Percentiles rank a stretch among this genome's conserved stretches.
Evolutionary conservation across 2,113 vertebrate species (phyloP).

Genomic region (Jacana jacana): DNA sequence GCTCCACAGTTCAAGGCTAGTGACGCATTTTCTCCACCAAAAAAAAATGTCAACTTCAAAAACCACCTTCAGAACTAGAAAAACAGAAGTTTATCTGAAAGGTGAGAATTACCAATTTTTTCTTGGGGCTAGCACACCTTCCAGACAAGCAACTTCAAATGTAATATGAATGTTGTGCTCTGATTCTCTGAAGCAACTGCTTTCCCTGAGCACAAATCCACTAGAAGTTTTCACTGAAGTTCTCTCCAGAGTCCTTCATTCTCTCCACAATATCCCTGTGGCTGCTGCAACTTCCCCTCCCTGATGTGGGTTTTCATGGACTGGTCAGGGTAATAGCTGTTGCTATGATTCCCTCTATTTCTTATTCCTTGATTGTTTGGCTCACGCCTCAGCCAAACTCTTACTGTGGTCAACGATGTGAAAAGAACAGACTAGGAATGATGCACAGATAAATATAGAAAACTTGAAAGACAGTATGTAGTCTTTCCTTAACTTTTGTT

Average conservation of each 20-base stretch:
- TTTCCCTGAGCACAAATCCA: background rate
- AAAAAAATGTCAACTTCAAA: background rate
- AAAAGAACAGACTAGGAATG: background rate
- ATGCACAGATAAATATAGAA: background rate
- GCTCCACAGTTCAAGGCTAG: background rate
- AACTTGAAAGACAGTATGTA: background rate
- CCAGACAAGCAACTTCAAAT: background rate
- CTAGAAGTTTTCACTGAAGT: background rate
- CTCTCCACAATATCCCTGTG: background rate
- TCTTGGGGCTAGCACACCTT: background rate
- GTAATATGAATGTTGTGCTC: background rate
- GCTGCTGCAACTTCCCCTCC: background rate
- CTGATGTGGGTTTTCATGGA: background rate
- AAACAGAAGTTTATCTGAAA: background rate
- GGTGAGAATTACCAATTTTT: background rate
- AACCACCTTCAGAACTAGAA: background rate
- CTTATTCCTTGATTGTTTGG: background rate
- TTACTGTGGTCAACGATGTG: background rate
- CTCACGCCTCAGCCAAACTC: rapidly evolving
- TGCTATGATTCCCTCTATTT: background rate
- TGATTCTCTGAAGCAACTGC: background rate
- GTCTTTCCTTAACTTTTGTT: background rate
- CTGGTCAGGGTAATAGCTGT: background rate
- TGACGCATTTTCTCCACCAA: background rate
- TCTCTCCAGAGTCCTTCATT: background rate